Base-by-base conservation (phyloP, 2,113 vertebrate genomes). In the Tringa solitaria region DNA sequence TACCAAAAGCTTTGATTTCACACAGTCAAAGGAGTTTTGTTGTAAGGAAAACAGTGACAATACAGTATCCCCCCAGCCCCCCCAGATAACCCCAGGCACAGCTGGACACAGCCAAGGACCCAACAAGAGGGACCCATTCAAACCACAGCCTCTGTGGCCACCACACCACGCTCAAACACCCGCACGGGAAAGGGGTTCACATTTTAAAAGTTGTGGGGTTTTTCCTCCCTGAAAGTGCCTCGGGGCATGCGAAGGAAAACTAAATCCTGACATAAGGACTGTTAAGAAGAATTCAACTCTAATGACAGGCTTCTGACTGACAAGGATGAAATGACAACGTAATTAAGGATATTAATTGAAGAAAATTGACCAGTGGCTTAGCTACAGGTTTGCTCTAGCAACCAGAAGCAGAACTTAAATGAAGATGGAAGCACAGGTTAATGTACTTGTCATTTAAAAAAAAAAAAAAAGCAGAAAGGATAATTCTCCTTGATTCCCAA, bases 341-440 rank as follows among this genome's bases (percentile, higher is more conserved):
- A 23, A 50, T 69, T 81, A 94, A 90, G 30, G n/a, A 26, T 32
- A 87, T 81, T 95, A 87, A 95, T 64, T 95, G 81, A 93, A 89
- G 70, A 82, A 87, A 94, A 59, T 7, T 80, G 83, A 83, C 67
- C 60, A 50, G 26, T 67, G 53, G 90, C 79, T 84, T 79, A 73
- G 92, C 74, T 68, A 45, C 59, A 94, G 60, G 51, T 70, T 73
- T 57, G 61, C 70, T 81, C 63, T 35, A 64, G 37, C 39, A 76
- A 85, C 57, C 43, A 96, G 86, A 93, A 60, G 39, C 32, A 78
- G 73, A 90, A 73, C 67, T 80, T 75, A 50, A 76, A 91, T 76
- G 63, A 88, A 95, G 60, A 68, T 24, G 45, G 75, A 89, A 96
- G 83, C 67, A 82, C 48, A 77, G 85, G 41, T 30, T 87, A 75